These are phyloP conservation scores for Thyatira batis DNA, from an alignment of 2,888 invertebrate genomes.

Conservation along the genomic window DNA sequence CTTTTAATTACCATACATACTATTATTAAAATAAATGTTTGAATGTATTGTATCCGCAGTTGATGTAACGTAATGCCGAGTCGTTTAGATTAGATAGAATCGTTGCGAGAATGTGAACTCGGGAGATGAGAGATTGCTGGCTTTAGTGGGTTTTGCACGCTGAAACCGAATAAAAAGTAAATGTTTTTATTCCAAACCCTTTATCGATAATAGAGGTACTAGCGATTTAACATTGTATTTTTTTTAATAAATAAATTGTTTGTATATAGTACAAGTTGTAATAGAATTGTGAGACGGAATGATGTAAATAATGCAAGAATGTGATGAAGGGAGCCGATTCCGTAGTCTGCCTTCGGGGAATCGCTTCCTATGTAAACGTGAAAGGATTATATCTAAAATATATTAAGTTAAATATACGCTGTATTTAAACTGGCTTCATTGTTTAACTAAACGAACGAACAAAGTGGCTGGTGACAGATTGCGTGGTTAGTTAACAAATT, in stretches of 20 bases:
- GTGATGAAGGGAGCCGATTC: slow-evolving; percentile 55
- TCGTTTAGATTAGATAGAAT: slow-evolving; percentile 51
- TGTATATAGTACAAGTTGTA: slow-evolving; percentile 82
- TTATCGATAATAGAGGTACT: slow-evolving; percentile 74
- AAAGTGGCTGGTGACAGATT: slow-evolving; percentile 60
- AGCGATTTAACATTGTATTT: slow-evolving; percentile 79
- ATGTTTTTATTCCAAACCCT: slow-evolving; percentile 77
- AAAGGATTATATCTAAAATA: slow-evolving; percentile 52
- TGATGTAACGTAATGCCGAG: slow-evolving; percentile 42
- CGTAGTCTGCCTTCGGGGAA: slow-evolving; percentile 46
- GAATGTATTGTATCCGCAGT: slow-evolving; percentile 51
- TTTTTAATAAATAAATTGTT: slow-evolving; percentile 76
- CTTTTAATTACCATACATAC: slow-evolving; percentile 11
- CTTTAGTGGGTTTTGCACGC: slow-evolving; percentile 78
- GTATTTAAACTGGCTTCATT: slow-evolving; percentile 74
- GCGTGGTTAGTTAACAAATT: slow-evolving; percentile 21
- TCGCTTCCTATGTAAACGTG: slow-evolving; percentile 40
- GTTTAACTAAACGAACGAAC: slow-evolving; percentile 67
- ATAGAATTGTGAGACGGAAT: slow-evolving; percentile 69
- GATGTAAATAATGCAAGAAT: slow-evolving; percentile 73
- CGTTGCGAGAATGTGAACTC: slow-evolving; percentile 61
- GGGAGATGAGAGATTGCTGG: slow-evolving; percentile 62
- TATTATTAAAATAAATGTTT: slow-evolving; percentile 39
- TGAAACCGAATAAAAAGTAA: slow-evolving; percentile 60
- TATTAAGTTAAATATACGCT: slow-evolving; percentile 70